phyloP scores from a whole-genome alignment of 2,797 vertebrate genomes.

The Gymnothorax reevesii region DNA sequence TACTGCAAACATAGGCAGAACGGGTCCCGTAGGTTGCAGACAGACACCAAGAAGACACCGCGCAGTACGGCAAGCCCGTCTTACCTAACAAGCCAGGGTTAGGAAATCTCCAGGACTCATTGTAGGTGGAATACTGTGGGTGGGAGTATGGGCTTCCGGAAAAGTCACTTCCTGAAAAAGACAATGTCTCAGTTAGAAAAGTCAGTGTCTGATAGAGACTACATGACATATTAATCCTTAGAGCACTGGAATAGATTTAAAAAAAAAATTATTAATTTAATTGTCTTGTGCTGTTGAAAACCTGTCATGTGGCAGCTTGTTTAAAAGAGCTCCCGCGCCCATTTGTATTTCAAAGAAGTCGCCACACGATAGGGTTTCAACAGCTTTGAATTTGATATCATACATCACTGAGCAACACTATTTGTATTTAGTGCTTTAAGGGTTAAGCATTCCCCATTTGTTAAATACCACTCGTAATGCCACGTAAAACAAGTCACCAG shows the following conservation, averaged over 20 bases:
- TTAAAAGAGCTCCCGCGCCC: too few relatives aligned
- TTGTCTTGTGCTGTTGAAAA: too few relatives aligned
- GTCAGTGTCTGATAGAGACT: background rate
- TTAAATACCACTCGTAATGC: background rate
- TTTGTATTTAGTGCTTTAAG: too few relatives aligned
- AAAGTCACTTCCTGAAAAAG: slow-evolving; percentile 88
- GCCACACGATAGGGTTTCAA: too few relatives aligned
- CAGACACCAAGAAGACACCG: background rate
- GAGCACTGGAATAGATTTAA: too few relatives aligned
- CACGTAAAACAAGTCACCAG: background rate
- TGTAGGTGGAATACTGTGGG: slow-evolving; percentile 97
- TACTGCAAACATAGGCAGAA: background rate
- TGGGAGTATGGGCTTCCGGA: slow-evolving; percentile 97
- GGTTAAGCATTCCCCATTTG: background rate
- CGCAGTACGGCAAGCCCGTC: slow-evolving; percentile 46
- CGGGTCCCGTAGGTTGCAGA: too few relatives aligned
- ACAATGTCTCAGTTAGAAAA: slow-evolving; percentile 24
- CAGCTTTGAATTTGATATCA: too few relatives aligned
- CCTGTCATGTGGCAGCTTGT: too few relatives aligned
- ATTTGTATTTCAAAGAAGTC: too few relatives aligned
- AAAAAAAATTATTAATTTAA: too few relatives aligned
- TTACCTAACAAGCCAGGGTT: slow-evolving; percentile 96
- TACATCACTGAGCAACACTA: too few relatives aligned
- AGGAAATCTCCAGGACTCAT: slow-evolving; percentile 98
- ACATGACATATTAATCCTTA: background rate